Evolutionary conservation across 2,797 vertebrate genomes (phyloP), one percentile per base, ranked within the genome.

Genomic region (Sebastes umbrosus): DNA sequence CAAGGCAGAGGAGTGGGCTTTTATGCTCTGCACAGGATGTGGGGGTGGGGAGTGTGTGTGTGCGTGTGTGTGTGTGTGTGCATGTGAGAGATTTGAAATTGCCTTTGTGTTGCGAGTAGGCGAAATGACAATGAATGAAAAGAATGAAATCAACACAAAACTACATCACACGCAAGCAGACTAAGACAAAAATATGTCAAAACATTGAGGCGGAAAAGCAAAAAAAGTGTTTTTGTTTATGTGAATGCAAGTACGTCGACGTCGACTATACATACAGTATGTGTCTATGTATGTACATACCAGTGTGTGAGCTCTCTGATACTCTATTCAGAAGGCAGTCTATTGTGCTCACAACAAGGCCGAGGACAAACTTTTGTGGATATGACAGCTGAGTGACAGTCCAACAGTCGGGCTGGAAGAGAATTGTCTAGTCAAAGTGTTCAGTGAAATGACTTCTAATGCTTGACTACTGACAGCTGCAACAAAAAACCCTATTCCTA

Each of bases 371-470:
- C 86, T 87, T 92, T 91, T 93, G 91, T 88, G 79, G 58, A 39
- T 76, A 64, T 91, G 92, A 90, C 90, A 93, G 87, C 75, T 89
- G 89, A 94, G 77, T 92, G 93, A 87, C 91, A 87, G 75, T 88
- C 91, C 77, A 89, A 87, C 88, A 81, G 76, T 69, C 24, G 2
- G 55, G 76, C 75, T 87, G 77, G 86, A 82, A 86, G 74, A 89
- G 77, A 90, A 93, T 82, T 78, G 85, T 90, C 86, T 90, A 71
- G 89, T 93, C 82, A 90, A 90, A 92, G 75, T 81, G 62, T 89
- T 88, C 80, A 62, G 64, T 84, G 78, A 87, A 88, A 90, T 83
- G 34, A 89, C 78, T 88, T 92, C 69, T 84, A 86, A 91, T 84
- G 75, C 72, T 32, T 57, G 65, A 88, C 70, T 86, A 79, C 84